These are phyloP conservation scores for Melanaphis sacchari DNA, from an alignment of 1,140 invertebrate species.

Conservation along the genomic window DNA sequence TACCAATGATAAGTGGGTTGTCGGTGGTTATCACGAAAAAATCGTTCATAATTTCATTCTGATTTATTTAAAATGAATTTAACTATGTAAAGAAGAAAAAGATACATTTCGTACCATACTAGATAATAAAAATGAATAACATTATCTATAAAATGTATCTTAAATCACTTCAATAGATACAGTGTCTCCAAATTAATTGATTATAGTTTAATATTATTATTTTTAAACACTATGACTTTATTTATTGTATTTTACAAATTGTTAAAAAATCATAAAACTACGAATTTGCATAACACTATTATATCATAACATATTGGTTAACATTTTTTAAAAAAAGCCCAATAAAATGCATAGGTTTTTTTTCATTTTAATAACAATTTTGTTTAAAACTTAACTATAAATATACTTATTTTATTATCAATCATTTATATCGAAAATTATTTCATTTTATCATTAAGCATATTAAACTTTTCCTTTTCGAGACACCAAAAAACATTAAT, in stretches of 20 bases:
- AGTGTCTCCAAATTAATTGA: not conserved
- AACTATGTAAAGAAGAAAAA: not conserved
- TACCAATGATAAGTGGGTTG: conserved; percentile 32
- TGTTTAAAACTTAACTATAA: not conserved
- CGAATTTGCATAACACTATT: not conserved
- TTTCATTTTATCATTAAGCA: no score
- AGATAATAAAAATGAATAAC: not conserved
- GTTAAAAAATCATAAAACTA: not conserved
- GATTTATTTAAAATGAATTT: conserved; percentile 28
- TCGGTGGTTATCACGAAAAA: not conserved
- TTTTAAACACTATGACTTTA: not conserved
- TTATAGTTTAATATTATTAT: not conserved
- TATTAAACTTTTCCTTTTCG: no score
- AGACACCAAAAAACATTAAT: not conserved
- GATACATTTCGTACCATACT: not conserved
- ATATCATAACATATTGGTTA: not conserved
- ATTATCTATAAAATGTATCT: not conserved
- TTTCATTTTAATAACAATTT: not conserved
- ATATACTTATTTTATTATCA: not conserved
- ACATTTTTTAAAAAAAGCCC: not conserved
- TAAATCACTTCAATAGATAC: not conserved
- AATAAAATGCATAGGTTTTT: not conserved
- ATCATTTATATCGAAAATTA: not conserved
- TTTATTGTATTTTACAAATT: not conserved
- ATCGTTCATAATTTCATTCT: conserved; percentile 1